Base-by-base conservation (phyloP, 2,888 invertebrate genomes). In the Drosophila emarginata region DNA sequence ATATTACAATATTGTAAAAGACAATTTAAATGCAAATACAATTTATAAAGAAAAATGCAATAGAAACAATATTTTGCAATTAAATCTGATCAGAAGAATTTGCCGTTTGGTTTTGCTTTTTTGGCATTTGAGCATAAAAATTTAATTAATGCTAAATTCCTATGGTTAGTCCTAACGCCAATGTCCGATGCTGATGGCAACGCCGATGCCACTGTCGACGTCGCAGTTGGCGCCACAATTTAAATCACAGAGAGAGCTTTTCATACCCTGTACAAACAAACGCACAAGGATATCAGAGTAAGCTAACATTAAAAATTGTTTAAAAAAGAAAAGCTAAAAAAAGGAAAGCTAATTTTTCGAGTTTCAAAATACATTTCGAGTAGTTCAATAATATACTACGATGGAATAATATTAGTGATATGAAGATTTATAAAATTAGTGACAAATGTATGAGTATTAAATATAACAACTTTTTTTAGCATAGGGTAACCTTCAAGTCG, bases 91-190 rank as follows among this genome's bases (percentile, higher is more conserved):
- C 63, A 57, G 39, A 32, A 4, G 14, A 37, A 40, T 39, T 28
- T 12, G 32, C 18, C n/a, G 54, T 61, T 54, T 40, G 58, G 59
- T 36, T 39, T 26, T 23, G 53, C 21, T 53, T 63, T 68, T 76
- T 21, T 45, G 18, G 72, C 73, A 72, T 72, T 72, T 64, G 57
- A 79, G 80, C 82, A 84, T 80, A 80, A 76, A 78, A 77, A 77
- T 87, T 80, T 87, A 80, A 87, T 86, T 86, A 86, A 83, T 78
- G 74, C 76, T 71, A 71, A 76, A 78, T 68, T 76, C 69, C 74
- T 68, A 63, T 32, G 58, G 51, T 59, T 45, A 21, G 45, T 45
- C 18, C 45, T 45, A 45, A 45, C 18, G 21, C 28, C 37, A 61
- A 11, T 28, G 26, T 36, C 53, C 37, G 51, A 39, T 52, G 40